Base-by-base conservation (phyloP, 2,888 invertebrate species). In the Catocala nupta region DNA sequence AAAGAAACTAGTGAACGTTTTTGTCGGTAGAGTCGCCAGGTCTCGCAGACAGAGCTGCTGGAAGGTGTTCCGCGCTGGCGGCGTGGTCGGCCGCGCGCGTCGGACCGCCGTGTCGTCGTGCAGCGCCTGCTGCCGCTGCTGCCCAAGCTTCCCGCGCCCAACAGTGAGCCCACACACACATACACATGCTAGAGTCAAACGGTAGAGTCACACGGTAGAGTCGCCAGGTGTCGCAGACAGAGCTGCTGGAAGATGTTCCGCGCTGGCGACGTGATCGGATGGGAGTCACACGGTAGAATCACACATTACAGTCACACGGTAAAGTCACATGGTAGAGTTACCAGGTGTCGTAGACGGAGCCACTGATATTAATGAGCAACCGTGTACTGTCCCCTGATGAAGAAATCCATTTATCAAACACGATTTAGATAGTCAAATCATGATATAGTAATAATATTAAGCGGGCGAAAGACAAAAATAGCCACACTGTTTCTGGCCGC, bases 111-210 rank as follows among this genome's bases (percentile, higher is more conserved):
- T 80, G 96, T 97, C 5, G 96, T 97, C 0, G 97, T 97, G 16
- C 97, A 97, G 87, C 92, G 97, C 6, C 95, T 96, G 80, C 90
- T 97, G 75, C 96, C 97, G 13, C 85, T 96, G 49, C 94, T 97
- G 77, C 96, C 97, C 65, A 84, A 95, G 81, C 84, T 95, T 86
- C 81, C 95, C 83, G 84, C 87, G 34, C 85, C 88, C n/a, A 85
- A 77, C 75, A 84, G 90, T 90, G 0, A 77, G 87, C 83, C 7
- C 36, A 39, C 6, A 39, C 16, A 33, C 5, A 25, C 25, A 25
- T 25, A 25, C 25, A 25, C 25, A 25, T 25, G 25, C 25, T 25
- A 25, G 25, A 25, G 25, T 25, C 25, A 4, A 1, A 25, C 25
- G 25, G 25, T 25, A 25, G 25, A 25, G 25, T 25, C 25, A 25